Base-by-base conservation (phyloP, 2,888 invertebrate species). In the Cheilosia scutellata region DNA sequence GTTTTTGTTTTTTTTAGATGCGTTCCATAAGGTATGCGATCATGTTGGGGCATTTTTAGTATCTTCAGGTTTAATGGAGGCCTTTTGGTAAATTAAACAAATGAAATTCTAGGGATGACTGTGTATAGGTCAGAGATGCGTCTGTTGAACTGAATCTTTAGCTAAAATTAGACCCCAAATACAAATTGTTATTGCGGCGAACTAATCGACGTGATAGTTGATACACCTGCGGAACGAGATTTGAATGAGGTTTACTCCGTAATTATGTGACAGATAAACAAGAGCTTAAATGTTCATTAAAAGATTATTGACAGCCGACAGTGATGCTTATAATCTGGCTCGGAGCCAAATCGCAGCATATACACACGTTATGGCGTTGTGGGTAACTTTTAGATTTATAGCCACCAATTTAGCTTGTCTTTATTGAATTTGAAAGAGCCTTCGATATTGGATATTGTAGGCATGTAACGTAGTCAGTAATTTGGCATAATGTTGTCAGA, bases 1-100 rank as follows among this genome's bases (percentile, higher is more conserved):
- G 70, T 75, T 75, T 63, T n/a, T n/a, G n/a, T n/a, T 11, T 6
- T 74, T 68, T 16, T 44, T 25, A 63, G 55, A 72, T 78, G 57
- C 44, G 42, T 57, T 62, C 47, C 37, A 37, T 37, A 37, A 37
- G 37, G 11, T 11, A 37, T 58, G 37, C 62, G 13, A 49, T 44
- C 57, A 40, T 60, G 29, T 65, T 79, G 70, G 63, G 60, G 71
- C 63, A 71, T 65, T 62, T 71, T 70, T 55, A 40, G 33, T n/a
- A 49, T 63, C 44, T 42, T 62, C 4, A 37, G 11, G 37, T 55
- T 55, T 51, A 74, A 53, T 47, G 44, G 63, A 60, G 37, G 65
- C 25, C 58, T 20, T 44, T 51, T 3, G 58, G 51, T 16, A n/a
- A 16, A 40, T 49, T 42, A 27, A 37, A 29, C 33, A 42, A 20